Evolutionary conservation across 2,888 invertebrate genomes (phyloP).

Genomic region (Hybos culiciformis): DNA sequence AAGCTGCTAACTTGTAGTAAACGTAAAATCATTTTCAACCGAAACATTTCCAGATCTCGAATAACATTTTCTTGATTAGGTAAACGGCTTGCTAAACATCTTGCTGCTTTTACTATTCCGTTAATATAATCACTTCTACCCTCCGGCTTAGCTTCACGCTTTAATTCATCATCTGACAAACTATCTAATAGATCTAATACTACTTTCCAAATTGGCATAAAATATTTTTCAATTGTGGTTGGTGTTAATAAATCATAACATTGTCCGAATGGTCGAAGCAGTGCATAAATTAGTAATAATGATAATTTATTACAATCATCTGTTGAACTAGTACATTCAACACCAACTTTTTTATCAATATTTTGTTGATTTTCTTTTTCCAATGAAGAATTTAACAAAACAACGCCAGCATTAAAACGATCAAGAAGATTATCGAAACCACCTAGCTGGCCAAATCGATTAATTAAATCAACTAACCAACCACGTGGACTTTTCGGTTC

Average conservation of each 20-base stretch:
- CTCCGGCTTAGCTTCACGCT: constrained; percentile 86
- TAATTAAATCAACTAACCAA: constrained; percentile 93
- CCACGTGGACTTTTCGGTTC: constrained; percentile 81
- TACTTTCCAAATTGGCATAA: constrained; percentile 86
- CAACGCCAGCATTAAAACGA: constrained; percentile 63
- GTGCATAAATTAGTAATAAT: constrained; percentile 62
- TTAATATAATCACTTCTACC: constrained; percentile 93
- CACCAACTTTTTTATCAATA: background rate
- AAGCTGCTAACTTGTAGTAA: constrained; percentile 93
- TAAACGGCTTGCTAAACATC: constrained; percentile 74
- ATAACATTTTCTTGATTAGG: constrained; percentile 65
- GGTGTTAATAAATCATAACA: constrained; percentile 85
- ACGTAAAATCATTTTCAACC: constrained; percentile 88
- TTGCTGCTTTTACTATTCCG: constrained; percentile 83
- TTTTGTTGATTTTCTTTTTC: background rate
- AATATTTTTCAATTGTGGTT: constrained; percentile 79
- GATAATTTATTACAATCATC: constrained; percentile 38
- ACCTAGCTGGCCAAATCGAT: constrained; percentile 78
- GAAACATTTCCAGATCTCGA: constrained; percentile 77
- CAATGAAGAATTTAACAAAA: constrained; percentile 39
- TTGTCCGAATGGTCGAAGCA: constrained; percentile 81
- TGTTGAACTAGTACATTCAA: constrained; percentile 6
- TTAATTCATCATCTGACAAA: constrained; percentile 88
- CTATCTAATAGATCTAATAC: constrained; percentile 81
- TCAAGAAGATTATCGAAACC: constrained; percentile 79